These are phyloP conservation scores for Tanytarsus gracilentus DNA, from an alignment of 2,888 invertebrate species.

Conservation along the genomic window DNA sequence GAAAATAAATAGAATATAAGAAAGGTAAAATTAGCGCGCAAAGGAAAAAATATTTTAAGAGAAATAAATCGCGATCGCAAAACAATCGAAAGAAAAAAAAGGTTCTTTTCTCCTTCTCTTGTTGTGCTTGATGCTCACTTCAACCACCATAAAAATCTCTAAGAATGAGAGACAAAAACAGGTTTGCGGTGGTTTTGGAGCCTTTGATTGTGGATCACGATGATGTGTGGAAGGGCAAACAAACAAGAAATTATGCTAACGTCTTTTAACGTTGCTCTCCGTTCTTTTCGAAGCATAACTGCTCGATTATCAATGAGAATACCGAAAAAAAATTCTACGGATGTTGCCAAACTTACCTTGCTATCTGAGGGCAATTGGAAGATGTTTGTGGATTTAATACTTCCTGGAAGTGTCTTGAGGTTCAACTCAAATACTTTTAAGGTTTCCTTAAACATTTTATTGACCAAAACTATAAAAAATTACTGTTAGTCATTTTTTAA, in stretches of 20 bases:
- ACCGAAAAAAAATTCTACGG: background rate
- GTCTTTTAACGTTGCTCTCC: slow-evolving; percentile 5
- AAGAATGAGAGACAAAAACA: slow-evolving; percentile 7
- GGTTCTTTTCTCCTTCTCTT: background rate
- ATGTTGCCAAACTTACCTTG: too few species aligned
- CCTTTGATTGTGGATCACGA: slow-evolving; percentile 8
- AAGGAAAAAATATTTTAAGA: too few species aligned
- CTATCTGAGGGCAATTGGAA: too few species aligned
- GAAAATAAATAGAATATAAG: too few species aligned
- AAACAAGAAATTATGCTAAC: slow-evolving; percentile 7
- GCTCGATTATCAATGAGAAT: background rate
- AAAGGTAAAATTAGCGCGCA: too few species aligned
- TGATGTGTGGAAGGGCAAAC: background rate
- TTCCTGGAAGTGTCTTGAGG: too few species aligned
- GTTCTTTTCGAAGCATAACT: background rate
- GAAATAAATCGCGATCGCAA: too few species aligned
- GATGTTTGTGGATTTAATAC: too few species aligned
- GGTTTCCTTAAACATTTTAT: too few species aligned
- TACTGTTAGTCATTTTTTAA: too few species aligned
- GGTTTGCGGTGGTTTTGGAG: background rate
- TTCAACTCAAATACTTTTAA: too few species aligned
- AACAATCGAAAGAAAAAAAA: background rate
- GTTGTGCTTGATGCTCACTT: background rate
- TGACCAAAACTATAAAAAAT: too few species aligned
- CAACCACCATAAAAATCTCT: background rate